Conservation (phyloP, 1,140 invertebrate genomes). For the Vanessa atalanta region DNA sequence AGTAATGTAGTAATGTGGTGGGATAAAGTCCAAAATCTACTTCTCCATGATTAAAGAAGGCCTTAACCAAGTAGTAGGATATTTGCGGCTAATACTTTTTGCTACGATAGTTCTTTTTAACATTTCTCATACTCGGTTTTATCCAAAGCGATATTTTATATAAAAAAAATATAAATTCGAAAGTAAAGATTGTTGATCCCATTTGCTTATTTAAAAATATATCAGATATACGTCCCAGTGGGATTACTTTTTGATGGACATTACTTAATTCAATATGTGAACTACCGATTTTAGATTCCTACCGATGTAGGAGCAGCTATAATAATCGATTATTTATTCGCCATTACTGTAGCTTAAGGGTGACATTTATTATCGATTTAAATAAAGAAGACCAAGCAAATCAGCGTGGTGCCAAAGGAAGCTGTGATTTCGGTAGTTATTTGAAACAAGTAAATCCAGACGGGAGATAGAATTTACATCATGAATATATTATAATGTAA, state of each 20-base stretch:
- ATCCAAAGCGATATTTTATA: not conserved
- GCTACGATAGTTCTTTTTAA: too few species aligned
- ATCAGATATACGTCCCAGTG: constrained; percentile 5
- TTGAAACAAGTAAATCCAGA: constrained; percentile 31
- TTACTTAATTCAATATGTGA: constrained; percentile 25
- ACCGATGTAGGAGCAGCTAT: constrained; percentile 25
- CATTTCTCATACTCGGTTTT: too few species aligned
- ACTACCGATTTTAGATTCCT: constrained; percentile 27
- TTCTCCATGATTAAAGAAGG: too few species aligned
- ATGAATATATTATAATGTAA: constrained; percentile 36
- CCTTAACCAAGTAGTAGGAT: too few species aligned
- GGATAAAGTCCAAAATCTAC: too few species aligned
- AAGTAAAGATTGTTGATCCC: not conserved
- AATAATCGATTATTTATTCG: constrained; percentile 38
- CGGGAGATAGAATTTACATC: constrained; percentile 10
- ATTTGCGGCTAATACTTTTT: too few species aligned
- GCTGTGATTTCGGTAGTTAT: constrained; percentile 34
- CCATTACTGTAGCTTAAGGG: constrained; percentile 37
- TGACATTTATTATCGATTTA: constrained; percentile 38
- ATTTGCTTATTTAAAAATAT: not conserved
- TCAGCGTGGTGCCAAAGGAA: constrained; percentile 36
- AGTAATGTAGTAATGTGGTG: too few species aligned
- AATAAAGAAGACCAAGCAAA: constrained; percentile 29
- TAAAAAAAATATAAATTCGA: not conserved
- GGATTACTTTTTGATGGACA: constrained; percentile 17